These are phyloP conservation scores for Drosophila takahashii DNA, from an alignment of 1,140 invertebrate genomes.

Conservation along the genomic window DNA sequence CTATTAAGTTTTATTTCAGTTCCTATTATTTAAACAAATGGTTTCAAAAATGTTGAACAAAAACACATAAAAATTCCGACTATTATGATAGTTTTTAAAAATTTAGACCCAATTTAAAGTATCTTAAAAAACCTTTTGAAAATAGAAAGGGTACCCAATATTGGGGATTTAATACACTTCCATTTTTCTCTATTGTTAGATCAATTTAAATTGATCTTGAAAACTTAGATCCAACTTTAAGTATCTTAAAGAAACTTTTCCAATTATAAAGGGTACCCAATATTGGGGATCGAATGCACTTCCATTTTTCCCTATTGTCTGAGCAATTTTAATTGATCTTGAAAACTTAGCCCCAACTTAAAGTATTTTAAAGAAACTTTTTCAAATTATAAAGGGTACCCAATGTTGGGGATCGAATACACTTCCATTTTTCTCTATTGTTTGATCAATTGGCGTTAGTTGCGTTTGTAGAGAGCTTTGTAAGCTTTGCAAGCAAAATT, in stretches of 20 bases:
- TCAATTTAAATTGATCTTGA: conserved; percentile 10
- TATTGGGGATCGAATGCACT: background rate
- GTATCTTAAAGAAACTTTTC: background rate
- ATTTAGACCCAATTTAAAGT: too few relatives aligned
- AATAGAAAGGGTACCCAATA: background rate
- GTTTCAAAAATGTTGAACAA: too few relatives aligned
- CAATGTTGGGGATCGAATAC: background rate
- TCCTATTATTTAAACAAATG: too few relatives aligned
- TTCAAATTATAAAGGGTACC: background rate
- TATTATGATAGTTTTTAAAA: too few relatives aligned
- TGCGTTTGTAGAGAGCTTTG: conserved; percentile 26
- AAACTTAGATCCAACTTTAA: too few relatives aligned
- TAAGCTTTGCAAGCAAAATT: conserved; percentile 25
- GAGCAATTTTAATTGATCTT: conserved; percentile 15
- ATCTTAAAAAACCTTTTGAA: background rate
- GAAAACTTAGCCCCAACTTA: too few relatives aligned
- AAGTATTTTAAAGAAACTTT: too few relatives aligned
- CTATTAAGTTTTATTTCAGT: too few relatives aligned
- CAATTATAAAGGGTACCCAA: background rate
- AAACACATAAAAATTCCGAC: too few relatives aligned
- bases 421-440: conserved; percentile 5
- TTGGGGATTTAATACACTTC: background rate
- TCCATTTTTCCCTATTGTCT: conserved; percentile 5
- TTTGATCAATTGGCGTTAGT: conserved; percentile 27
- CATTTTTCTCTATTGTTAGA: conserved; percentile 13